Percentiles rank a stretch among this genome's conserved stretches.
Conservation (phyloP, 2,113 vertebrate species). For the Taxidea taxus region DNA sequence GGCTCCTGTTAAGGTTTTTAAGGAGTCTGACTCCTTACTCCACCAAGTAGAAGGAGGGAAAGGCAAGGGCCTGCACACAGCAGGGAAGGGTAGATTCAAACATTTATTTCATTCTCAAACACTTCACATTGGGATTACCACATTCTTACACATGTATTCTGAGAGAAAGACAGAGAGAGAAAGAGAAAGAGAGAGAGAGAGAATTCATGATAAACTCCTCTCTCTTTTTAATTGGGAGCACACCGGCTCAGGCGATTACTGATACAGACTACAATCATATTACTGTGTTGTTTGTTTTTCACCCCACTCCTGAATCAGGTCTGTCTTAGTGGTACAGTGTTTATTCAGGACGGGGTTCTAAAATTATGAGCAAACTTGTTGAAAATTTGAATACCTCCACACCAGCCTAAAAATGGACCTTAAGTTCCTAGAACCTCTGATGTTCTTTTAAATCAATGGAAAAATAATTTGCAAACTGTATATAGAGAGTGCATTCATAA, state of each 20-base stretch:
- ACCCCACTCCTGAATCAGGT: constrained; percentile 35
- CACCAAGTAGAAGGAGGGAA: neutral
- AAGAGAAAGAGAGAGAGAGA: neutral
- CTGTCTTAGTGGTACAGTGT: constrained; percentile 28
- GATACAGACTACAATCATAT: constrained; percentile 54
- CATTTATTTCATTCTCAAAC: constrained; percentile 62
- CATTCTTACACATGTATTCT: neutral
- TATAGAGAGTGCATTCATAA: constrained; percentile 83
- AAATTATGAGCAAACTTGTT: constrained; percentile 71
- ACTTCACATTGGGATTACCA: constrained; percentile 13
- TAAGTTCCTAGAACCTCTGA: constrained; percentile 80
- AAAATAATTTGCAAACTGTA: constrained; percentile 82
- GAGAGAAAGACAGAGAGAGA: neutral
- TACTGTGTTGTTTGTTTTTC: neutral
- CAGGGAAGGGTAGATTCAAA: neutral
- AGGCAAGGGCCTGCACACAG: neutral
- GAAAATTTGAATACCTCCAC: constrained; percentile 86
- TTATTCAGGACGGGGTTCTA: constrained; percentile 54
- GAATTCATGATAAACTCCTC: constrained; percentile 17
- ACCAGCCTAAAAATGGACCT: constrained; percentile 83
- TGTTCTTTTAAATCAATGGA: constrained; percentile 81
- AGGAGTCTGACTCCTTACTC: constrained; percentile 34
- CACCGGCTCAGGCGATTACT: constrained; percentile 34
- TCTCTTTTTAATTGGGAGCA: constrained; percentile 54
- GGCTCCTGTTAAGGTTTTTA: constrained; percentile 40